Base-by-base conservation (phyloP, 2,113 vertebrate species). In the Pelecanoides urinatrix region DNA sequence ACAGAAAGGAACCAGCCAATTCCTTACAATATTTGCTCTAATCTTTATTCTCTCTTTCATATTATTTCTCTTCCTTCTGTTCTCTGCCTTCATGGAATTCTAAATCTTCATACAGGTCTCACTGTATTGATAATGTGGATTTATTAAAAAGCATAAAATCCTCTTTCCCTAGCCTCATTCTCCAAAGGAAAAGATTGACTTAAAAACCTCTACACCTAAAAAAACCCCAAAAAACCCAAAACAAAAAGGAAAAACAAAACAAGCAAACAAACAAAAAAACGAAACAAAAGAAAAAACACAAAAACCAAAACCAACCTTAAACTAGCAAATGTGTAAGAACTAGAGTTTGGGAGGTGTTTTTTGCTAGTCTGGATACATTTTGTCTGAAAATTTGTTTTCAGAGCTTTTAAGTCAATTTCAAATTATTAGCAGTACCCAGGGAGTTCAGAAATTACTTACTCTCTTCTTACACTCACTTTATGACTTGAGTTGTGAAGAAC, bases 21-120 rank as follows among this genome's bases (percentile, higher is more conserved):
- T 96, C 74, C 77, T 90, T 95, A 67, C 38, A 92, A 87, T 94
- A 87, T 94, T 96, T 97, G 66, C 40, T 96, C 76, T 94, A 92
- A 95, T 95, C 94, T 96, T 91, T 92, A 82, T 91, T 96, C 66
- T 84, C 38, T 68, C 58, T 92, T 94, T 95, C 84, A 72, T 91
- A 91, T 92, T 95, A 89, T 88, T 96, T 95, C 71, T 74, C 36
- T 87, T 92, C 70, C n/a, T 82, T 89, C 77, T 91, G 40, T 87
- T 94, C 87, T 87, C 53, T 91, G 44, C 42, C 94, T 91, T 77
- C 14, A 36, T 2, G 19, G 94, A 96, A 97, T 96, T 94, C 34
- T 91, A 82, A 96, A 90, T 93, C 77, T 93, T 95, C 90, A 45
- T 68, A 75, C 66, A 75, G 40, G 65, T 89, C 76, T 95, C 87